Percentiles rank a stretch among this genome's conserved stretches.
Evolutionary conservation across 1,140 invertebrate species (phyloP).

Genomic region (Drosophila pallidifrons): DNA sequence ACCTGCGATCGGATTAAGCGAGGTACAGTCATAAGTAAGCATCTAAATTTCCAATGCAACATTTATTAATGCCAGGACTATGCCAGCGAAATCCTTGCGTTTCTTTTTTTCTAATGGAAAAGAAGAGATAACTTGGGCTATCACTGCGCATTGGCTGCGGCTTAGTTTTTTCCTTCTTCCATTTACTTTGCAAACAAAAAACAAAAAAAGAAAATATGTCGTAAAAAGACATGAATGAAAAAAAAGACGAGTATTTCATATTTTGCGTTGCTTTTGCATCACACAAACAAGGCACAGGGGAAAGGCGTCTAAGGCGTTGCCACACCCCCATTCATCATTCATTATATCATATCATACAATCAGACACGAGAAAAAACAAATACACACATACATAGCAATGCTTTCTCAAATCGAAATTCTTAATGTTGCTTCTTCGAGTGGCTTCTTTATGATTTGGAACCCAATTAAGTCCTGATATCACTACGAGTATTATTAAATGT

Average conservation of each 20-base stretch:
- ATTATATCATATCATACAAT: conserved; percentile 30
- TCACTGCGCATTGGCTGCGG: conserved; percentile 53
- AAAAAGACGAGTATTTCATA: conserved; percentile 43
- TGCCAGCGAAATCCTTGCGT: conserved; percentile 29
- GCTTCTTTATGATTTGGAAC: conserved; percentile 55
- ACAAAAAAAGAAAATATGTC: conserved; percentile 30
- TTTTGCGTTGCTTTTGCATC: conserved; percentile 74
- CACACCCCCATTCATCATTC: conserved; percentile 5
- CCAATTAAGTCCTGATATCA: conserved; percentile 13
- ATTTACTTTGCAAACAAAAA: conserved; percentile 75
- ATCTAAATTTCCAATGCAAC: conserved; percentile 85
- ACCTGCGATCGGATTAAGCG: conserved; percentile 96
- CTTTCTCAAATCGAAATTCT: conserved; percentile 70
- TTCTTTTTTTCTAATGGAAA: neutral
- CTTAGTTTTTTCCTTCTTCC: conserved; percentile 76
- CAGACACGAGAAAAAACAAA: conserved; percentile 36
- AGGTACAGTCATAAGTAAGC: conserved; percentile 95
- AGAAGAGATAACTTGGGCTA: neutral
- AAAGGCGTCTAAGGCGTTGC: conserved; percentile 18
- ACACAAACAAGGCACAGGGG: conserved; percentile 35
- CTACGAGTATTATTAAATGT: conserved; percentile 67
- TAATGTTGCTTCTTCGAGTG: conserved; percentile 67
- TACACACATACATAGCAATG: conserved; percentile 48
- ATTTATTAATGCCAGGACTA: conserved; percentile 78
- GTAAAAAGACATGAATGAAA: conserved; percentile 20